Percentiles rank a stretch among this genome's conserved stretches.
Evolutionary conservation across 1,140 invertebrate species (phyloP).

Genomic region (Bombyx mandarina): DNA sequence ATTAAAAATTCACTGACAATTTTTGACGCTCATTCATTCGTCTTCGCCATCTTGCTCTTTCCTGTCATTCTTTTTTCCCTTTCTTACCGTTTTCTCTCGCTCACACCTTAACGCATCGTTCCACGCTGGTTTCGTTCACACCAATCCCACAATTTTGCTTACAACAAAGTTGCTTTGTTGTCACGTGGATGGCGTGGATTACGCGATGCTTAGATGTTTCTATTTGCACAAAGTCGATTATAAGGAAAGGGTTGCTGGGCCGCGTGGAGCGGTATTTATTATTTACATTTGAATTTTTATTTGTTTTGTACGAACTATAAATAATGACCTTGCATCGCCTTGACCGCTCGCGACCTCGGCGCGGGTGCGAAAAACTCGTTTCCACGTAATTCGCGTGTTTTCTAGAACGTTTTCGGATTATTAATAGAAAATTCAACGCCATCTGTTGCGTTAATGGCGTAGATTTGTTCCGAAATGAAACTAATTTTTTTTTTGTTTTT

Average conservation of each 20-base stretch:
- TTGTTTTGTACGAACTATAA: too few species aligned
- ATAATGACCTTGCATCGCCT: constrained; percentile 31
- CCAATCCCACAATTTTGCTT: too few species aligned
- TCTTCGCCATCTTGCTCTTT: too few species aligned
- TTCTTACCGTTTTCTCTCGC: too few species aligned
- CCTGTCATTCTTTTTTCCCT: too few species aligned
- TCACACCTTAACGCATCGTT: too few species aligned
- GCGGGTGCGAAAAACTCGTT: constrained; percentile 12
- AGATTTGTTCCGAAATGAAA: background rate
- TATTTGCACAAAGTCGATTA: too few species aligned
- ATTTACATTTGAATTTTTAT: background rate
- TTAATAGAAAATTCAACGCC: constrained; percentile 13
- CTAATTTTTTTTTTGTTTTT: too few species aligned
- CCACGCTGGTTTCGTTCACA: too few species aligned
- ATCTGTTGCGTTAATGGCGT: constrained; percentile 13
- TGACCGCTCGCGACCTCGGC: constrained; percentile 37
- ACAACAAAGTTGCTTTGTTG: constrained; percentile 3
- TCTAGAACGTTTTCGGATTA: constrained; percentile 23
- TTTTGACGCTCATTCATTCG: too few species aligned
- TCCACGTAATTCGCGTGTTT: constrained; percentile 16
- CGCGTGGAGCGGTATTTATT: background rate
- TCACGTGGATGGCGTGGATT: background rate
- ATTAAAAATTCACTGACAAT: too few species aligned
- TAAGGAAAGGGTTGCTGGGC: background rate
- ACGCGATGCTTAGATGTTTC: too few species aligned